Percentiles rank a stretch among this genome's conserved stretches.
phyloP scores from a whole-genome alignment of 1,140 invertebrate genomes.

The Hycleus cichorii region DNA sequence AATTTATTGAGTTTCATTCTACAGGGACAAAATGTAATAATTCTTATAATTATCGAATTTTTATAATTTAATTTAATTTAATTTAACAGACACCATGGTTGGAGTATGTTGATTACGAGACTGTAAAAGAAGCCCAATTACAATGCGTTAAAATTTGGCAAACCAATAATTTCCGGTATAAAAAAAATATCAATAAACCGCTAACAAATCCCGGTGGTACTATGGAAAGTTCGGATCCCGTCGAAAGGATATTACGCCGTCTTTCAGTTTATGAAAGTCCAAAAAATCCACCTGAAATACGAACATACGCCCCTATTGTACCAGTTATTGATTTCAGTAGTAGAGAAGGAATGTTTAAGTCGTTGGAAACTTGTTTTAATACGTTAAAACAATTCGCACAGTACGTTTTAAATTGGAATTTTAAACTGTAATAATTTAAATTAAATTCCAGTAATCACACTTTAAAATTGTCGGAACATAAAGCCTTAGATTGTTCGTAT shows the following conservation, averaged over 20 bases:
- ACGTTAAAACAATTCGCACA: constrained; percentile 53
- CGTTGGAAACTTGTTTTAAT: constrained; percentile 48
- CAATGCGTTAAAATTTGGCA: constrained; percentile 38
- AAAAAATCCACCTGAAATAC: constrained; percentile 43
- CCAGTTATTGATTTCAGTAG: constrained; percentile 34
- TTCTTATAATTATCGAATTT: constrained; percentile 1
- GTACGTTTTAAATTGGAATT: constrained; percentile 21
- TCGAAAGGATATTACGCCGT: constrained; percentile 49
- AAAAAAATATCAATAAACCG: constrained; percentile 36
- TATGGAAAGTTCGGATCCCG: constrained; percentile 40
- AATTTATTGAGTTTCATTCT: constrained; percentile 45
- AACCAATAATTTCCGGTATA: constrained; percentile 36
- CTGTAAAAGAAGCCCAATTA: constrained; percentile 47
- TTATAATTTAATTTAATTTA: constrained; percentile 7
- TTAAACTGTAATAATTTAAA: not conserved
- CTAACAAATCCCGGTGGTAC: constrained; percentile 27
- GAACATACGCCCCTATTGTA: constrained; percentile 32
- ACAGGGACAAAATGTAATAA: constrained; percentile 31
- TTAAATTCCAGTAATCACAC: constrained; percentile 34
- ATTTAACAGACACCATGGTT: constrained; percentile 51
- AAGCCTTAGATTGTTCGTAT: constrained; percentile 59
- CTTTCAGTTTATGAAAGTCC: constrained; percentile 57
- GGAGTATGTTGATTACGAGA: constrained; percentile 56
- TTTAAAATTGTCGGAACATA: constrained; percentile 54
- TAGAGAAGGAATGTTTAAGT: constrained; percentile 38